Conservation (phyloP, 2,888 invertebrate genomes). For the Acronicta alni region DNA sequence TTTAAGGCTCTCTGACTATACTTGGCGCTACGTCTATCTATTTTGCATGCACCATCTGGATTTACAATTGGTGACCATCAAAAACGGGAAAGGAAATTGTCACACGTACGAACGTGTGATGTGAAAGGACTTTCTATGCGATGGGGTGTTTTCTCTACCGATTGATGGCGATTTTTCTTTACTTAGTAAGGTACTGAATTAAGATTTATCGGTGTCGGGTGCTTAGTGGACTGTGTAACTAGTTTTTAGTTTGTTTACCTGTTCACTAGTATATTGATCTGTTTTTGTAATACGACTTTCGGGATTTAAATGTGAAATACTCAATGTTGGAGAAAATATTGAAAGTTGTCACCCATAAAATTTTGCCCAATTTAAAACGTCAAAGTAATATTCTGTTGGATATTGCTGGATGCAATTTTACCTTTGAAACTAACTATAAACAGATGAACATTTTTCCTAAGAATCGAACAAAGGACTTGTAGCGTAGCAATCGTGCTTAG, state of each 20-base stretch:
- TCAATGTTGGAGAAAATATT: too few relatives aligned
- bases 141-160: constrained; percentile 46
- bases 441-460: too few relatives aligned
- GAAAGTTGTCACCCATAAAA: too few relatives aligned
- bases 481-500: too few relatives aligned
- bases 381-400: too few relatives aligned
- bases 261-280: constrained; percentile 4
- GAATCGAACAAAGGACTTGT: too few relatives aligned
- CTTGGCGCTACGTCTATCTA: constrained; percentile 66
- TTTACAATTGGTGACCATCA: constrained; percentile 78
- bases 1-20: constrained; percentile 72
- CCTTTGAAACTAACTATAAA: too few relatives aligned
- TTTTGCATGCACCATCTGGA: constrained; percentile 76
- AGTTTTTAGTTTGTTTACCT: constrained; percentile 44
- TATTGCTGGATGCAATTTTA: too few relatives aligned
- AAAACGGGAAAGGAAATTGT: constrained; percentile 77
- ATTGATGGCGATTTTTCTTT: constrained; percentile 46
- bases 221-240: constrained; percentile 16
- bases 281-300: constrained; percentile 2
- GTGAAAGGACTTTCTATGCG: constrained; percentile 43
- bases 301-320: not conserved
- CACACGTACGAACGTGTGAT: constrained; percentile 65
- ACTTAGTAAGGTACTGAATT: constrained; percentile 45
- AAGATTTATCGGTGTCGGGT: constrained; percentile 46
- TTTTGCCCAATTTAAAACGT: too few relatives aligned